Base-by-base conservation (phyloP, 2,113 vertebrate genomes). In the Tetrax tetrax region DNA sequence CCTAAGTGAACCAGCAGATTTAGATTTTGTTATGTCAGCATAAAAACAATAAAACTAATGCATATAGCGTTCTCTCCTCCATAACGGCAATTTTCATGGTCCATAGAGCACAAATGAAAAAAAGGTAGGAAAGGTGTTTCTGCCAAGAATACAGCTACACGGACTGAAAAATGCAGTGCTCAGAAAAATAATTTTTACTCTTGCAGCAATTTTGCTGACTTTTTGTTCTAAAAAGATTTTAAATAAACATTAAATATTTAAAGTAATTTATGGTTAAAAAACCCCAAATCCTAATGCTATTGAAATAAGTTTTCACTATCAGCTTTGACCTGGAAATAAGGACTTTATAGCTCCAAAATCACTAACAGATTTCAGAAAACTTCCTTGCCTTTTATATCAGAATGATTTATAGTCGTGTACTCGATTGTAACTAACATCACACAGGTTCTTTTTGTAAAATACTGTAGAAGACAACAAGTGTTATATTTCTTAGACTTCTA, bases 81-180 rank as follows among this genome's bases (percentile, higher is more conserved):
- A 90, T 95, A 97, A 97, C 6, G 22, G 61, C 79, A 96, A 80
- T 96, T 98, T 97, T 97, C 83, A 97, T 94, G 94, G 94, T 96
- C 93, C 95, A 91, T 91, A 87, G 96, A 97, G 89, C 93, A 97
- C 85, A 96, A 98, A 97, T 91, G 91, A 96, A 97, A 89, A 89
- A 65, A 85, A 95, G 68, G 78, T 90, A 96, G 92, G 78, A 96
- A 97, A 95, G 77, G 80, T 96, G 60, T 93, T 96, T 89, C 93
- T 97, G 81, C 84, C 80, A 97, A 93, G 74, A 97, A 96, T 72
- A 90, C 83, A 97, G 50, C 93, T 96, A 88, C 71, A 91, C 88
- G 74, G 31, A 95, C 93, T 86, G 90, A 96, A 94, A 97, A 96
- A 95, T 87, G 69, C 13, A 94, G 54, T 22, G 54, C 15, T 71